phyloP scores from a whole-genome alignment of 2,888 invertebrate genomes.

The Uloborus plumipes region DNA sequence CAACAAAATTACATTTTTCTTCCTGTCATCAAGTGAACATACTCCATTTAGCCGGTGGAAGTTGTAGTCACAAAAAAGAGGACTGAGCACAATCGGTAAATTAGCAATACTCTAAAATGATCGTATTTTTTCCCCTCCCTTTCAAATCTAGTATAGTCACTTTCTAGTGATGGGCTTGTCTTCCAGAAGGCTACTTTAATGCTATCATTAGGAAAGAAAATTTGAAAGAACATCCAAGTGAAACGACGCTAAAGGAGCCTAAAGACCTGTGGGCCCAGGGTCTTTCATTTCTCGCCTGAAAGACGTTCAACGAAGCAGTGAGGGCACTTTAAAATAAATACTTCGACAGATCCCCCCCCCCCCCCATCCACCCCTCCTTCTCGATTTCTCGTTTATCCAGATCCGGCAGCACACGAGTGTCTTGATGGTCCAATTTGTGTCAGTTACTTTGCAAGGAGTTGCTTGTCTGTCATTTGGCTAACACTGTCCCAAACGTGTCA shows the following conservation, averaged over 20 bases:
- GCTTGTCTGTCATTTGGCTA: conserved; percentile 56
- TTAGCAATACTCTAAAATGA: too few relatives aligned
- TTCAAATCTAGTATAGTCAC: too few relatives aligned
- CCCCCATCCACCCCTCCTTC: too few relatives aligned
- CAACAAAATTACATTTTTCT: too few relatives aligned
- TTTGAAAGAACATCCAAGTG: conserved; percentile 14
- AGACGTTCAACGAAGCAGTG: conserved; percentile 26
- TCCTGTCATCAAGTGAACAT: too few relatives aligned
- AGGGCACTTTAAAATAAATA: conserved; percentile 48
- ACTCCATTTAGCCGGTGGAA: too few relatives aligned
- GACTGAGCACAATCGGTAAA: too few relatives aligned
- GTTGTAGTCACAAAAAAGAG: too few relatives aligned
- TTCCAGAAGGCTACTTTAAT: conserved; percentile 7
- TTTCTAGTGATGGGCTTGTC: too few relatives aligned
- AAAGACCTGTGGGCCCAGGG: conserved; percentile 58
- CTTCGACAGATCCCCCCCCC: not conserved
- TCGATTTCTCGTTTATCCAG: conserved; percentile 50
- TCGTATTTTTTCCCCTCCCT: too few relatives aligned
- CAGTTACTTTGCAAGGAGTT: conserved; percentile 48
- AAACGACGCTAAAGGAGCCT: conserved; percentile 32
- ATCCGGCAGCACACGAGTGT: conserved; percentile 19
- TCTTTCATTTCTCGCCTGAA: conserved; percentile 36
- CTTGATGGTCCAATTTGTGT: conserved; percentile 64
- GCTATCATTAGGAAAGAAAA: conserved; percentile 37
- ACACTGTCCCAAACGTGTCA: conserved; percentile 61